These are phyloP conservation scores for Brevimyrus niger DNA, from an alignment of 2,113 vertebrate species.

Conservation along the genomic window DNA sequence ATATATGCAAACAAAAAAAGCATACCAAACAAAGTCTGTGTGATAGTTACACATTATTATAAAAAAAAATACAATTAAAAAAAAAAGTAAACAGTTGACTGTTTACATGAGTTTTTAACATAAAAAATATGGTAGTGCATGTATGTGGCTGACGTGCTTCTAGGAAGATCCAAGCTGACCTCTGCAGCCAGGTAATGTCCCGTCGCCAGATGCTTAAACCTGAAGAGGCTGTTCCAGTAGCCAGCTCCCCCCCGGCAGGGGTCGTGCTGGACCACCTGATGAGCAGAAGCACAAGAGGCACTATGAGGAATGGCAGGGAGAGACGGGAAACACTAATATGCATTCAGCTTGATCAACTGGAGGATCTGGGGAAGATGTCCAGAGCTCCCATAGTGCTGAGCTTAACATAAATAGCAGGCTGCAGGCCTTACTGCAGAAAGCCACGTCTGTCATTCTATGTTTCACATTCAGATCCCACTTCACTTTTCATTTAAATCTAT, in stretches of 20 bases:
- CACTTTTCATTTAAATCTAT: not conserved
- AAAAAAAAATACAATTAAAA: not conserved
- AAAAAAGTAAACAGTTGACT: not conserved
- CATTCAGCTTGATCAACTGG: not conserved
- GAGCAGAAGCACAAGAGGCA: constrained; percentile 21
- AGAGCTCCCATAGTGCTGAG: not conserved
- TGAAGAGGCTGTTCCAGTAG: constrained; percentile 97
- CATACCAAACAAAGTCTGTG: not conserved
- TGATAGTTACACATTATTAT: not conserved
- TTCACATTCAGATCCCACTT: not conserved
- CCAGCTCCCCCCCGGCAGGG: constrained; percentile 91
- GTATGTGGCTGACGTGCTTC: too few species aligned
- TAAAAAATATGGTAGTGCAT: not conserved
- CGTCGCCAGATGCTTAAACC: constrained; percentile 95
- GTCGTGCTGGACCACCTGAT: constrained; percentile 85
- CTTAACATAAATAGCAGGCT: not conserved
- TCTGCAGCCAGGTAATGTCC: constrained; percentile 96
- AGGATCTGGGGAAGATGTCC: not conserved
- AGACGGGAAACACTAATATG: not conserved
- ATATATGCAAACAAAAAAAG: not conserved
- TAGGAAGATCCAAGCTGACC: constrained; percentile 55
- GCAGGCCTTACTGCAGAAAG: too few species aligned
- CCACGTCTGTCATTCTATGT: not conserved
- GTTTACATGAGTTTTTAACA: not conserved
- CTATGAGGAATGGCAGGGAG: not conserved